A percentile compares a stretch with the other conserved stretches of the same genome.
phyloP scores from a whole-genome alignment of 53 echinoderm and acorn worm genomes.

The Arbacia lixula region DNA sequence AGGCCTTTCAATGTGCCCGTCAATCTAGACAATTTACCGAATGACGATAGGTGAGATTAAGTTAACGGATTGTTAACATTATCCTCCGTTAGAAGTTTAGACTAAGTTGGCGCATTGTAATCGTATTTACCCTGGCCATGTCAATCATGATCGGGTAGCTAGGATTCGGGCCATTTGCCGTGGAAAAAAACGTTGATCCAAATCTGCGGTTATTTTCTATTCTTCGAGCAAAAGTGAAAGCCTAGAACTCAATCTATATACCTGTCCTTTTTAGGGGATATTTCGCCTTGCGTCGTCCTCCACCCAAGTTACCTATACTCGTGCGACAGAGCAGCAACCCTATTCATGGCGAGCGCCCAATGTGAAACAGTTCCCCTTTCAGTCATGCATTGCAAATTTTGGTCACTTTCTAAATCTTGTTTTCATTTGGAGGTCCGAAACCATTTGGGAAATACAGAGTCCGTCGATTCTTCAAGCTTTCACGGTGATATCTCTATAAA shows the following conservation, averaged over 20 bases:
- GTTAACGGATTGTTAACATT: constrained; percentile 57
- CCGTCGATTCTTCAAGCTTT: constrained; percentile 27
- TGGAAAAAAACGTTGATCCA: constrained; percentile 48
- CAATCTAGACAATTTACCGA: constrained; percentile 50
- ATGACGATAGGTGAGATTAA: constrained; percentile 53
- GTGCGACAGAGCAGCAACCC: background rate
- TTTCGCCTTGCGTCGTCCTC: background rate
- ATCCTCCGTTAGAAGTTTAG: constrained; percentile 38
- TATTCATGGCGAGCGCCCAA: constrained; percentile 24
- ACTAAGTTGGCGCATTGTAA: constrained; percentile 53
- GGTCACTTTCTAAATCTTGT: constrained; percentile 47
- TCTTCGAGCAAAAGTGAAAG: constrained; percentile 45
- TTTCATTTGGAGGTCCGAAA: constrained; percentile 44
- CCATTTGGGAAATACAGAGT: constrained; percentile 31
- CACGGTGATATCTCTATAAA: constrained; percentile 32
- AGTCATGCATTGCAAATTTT: constrained; percentile 59
- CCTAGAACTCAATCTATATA: constrained; percentile 47
- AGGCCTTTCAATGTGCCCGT: constrained; percentile 37
- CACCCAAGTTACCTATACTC: constrained; percentile 47
- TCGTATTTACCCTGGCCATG: constrained; percentile 38
- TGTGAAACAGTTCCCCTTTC: constrained; percentile 39
- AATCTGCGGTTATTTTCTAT: constrained; percentile 55
- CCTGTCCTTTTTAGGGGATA: constrained; percentile 3
- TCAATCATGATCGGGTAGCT: constrained; percentile 44
- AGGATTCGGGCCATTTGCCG: constrained; percentile 51